Conservation (phyloP, 2,888 invertebrate genomes). For the Ctena decussata region DNA sequence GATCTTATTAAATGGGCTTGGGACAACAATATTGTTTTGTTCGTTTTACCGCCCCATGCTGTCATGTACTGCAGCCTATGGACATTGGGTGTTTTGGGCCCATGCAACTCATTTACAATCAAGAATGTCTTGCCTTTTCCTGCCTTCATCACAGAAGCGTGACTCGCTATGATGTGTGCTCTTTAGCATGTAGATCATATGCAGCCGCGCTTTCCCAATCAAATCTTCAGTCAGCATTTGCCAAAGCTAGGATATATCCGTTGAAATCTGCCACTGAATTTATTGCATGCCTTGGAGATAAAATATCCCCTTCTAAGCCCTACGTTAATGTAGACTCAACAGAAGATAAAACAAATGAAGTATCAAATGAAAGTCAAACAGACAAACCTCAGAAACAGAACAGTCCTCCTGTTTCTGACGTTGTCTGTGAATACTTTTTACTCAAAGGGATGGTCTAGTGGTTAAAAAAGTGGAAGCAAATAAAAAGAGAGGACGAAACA, state of each 20-base stretch:
- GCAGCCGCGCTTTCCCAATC: neutral
- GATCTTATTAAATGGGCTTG: constrained; percentile 37
- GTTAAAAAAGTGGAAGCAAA: no score
- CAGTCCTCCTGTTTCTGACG: no score
- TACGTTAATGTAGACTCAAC: no score
- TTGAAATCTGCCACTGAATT: no score
- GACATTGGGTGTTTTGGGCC: neutral
- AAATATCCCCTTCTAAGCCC: no score
- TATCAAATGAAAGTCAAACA: no score
- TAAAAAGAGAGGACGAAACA: no score
- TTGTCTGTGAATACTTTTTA: no score
- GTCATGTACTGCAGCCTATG: constrained; percentile 23
- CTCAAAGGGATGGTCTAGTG: no score
- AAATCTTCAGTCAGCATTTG: neutral
- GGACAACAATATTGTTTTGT: constrained; percentile 34
- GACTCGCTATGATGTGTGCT: neutral
- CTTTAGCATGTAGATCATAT: neutral
- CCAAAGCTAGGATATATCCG: neutral
- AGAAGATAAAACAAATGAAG: no score
- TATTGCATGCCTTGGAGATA: no score
- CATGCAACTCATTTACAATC: neutral
- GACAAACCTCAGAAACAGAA: no score
- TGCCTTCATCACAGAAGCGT: neutral
- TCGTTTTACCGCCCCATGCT: constrained; percentile 27
- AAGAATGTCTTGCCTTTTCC: neutral